A percentile compares a stretch with the other conserved stretches of the same genome.
phyloP scores from a whole-genome alignment of 2,797 vertebrate species.

The Galago senegalensis region DNA sequence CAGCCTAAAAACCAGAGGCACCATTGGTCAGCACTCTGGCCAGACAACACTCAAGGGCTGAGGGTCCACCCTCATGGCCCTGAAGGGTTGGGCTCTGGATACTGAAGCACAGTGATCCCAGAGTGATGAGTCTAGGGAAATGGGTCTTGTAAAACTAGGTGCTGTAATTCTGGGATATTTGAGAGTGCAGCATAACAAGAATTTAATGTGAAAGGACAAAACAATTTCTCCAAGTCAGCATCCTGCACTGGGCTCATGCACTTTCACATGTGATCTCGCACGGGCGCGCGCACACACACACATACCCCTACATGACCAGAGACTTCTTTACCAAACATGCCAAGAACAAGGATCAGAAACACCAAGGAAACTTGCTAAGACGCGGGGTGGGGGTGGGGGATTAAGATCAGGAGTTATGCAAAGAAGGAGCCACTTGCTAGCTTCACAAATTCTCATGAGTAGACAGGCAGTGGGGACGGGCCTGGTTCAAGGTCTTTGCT shows the following conservation, averaged over 20 bases:
- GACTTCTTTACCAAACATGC: background rate
- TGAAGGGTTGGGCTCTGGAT: background rate
- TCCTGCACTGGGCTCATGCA: background rate
- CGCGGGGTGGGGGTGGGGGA: background rate
- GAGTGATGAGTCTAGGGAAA: background rate
- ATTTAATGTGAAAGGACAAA: background rate
- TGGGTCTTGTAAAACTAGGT: background rate
- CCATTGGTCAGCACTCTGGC: conserved; percentile 71
- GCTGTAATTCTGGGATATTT: background rate
- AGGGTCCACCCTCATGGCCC: background rate
- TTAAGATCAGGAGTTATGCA: background rate
- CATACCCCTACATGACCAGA: background rate
- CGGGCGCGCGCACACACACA: background rate
- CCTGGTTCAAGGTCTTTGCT: background rate
- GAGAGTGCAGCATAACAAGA: background rate
- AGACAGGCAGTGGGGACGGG: background rate
- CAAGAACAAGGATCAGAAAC: conserved; percentile 23
- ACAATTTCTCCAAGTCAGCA: background rate
- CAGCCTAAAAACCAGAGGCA: conserved; percentile 91
- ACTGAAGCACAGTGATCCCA: background rate
- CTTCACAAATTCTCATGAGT: background rate
- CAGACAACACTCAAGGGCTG: background rate
- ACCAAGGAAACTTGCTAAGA: background rate
- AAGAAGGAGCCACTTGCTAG: background rate
- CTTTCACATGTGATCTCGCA: background rate